Percentiles rank a stretch among this genome's conserved stretches.
phyloP scores from a whole-genome alignment of 2,113 vertebrate species.

The Pavo muticus region DNA sequence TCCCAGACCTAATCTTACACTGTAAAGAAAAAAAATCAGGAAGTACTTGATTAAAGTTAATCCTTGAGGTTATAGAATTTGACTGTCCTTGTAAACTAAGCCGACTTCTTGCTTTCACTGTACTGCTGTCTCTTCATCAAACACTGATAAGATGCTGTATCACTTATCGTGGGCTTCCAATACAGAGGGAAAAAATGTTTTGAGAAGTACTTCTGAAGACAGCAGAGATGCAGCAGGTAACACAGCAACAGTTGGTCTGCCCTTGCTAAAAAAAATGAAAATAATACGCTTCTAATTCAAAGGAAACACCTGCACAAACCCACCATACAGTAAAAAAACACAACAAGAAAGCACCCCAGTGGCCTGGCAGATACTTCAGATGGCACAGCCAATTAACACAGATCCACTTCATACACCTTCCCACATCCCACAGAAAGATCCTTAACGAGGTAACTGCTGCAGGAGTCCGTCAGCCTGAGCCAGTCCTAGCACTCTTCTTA shows the following conservation, averaged over 20 bases:
- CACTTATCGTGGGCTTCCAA: background rate
- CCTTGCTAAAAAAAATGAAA: background rate
- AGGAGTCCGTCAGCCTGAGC: conserved; percentile 24
- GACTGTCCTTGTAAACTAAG: background rate
- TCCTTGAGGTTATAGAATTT: conserved; percentile 23
- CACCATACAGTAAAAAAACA: conserved; percentile 30
- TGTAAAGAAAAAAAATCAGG: conserved; percentile 10
- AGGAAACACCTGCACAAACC: conserved; percentile 77
- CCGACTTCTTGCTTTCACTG: background rate
- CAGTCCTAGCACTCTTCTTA: conserved; percentile 58
- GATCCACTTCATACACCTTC: conserved; percentile 33
- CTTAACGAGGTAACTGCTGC: conserved; percentile 47
- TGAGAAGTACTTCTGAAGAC: background rate
- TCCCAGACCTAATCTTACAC: conserved; percentile 4
- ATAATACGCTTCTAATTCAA: conserved; percentile 67
- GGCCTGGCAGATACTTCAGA: conserved; percentile 37
- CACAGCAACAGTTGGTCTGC: conserved; percentile 56
- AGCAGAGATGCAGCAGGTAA: conserved; percentile 5
- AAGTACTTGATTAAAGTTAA: conserved; percentile 48
- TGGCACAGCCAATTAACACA: conserved; percentile 56
- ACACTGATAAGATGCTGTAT: background rate
- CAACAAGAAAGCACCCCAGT: conserved; percentile 48
- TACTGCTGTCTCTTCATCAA: background rate
- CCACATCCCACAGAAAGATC: conserved; percentile 47
- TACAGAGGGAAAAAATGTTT: background rate